phyloP scores from a whole-genome alignment of 1,140 invertebrate genomes.

The Microplitis mediator region DNA sequence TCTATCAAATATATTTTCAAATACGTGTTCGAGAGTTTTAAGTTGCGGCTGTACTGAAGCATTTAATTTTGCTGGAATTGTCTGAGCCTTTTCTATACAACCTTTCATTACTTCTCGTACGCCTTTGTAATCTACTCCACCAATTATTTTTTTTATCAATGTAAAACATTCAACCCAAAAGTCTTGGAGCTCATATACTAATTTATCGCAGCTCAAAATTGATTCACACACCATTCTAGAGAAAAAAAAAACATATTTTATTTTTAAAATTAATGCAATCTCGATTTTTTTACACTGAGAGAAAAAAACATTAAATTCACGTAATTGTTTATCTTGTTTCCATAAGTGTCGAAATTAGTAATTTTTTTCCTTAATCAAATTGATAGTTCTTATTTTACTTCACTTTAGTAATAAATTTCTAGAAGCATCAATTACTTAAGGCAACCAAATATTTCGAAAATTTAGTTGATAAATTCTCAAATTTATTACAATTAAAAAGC shows the following conservation, averaged over 20 bases:
- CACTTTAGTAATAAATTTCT: too few relatives aligned
- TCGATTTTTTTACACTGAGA: neutral
- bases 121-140: constrained; percentile 93
- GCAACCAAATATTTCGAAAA: too few relatives aligned
- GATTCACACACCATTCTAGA: constrained; percentile 83
- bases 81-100: constrained; percentile 85
- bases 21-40: constrained; percentile 78
- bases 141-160: constrained; percentile 84
- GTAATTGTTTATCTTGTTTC: too few relatives aligned
- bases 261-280: constrained; percentile 1
- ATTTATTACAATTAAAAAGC: too few relatives aligned
- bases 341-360: too few relatives aligned
- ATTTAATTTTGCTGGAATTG: constrained; percentile 76
- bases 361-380: too few relatives aligned
- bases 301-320: too few relatives aligned
- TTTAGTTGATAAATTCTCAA: too few relatives aligned
- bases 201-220: constrained; percentile 79
- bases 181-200: constrained; percentile 76
- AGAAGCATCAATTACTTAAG: too few relatives aligned
- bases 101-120: constrained; percentile 91
- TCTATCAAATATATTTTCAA: constrained; percentile 89
- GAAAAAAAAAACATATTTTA: constrained; percentile 56
- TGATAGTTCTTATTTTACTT: too few relatives aligned
- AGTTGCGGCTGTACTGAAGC: constrained; percentile 81
- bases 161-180: constrained; percentile 90